These are phyloP conservation scores for Cervus canadensis DNA, from an alignment of 2,113 vertebrate genomes.

Conservation along the genomic window DNA sequence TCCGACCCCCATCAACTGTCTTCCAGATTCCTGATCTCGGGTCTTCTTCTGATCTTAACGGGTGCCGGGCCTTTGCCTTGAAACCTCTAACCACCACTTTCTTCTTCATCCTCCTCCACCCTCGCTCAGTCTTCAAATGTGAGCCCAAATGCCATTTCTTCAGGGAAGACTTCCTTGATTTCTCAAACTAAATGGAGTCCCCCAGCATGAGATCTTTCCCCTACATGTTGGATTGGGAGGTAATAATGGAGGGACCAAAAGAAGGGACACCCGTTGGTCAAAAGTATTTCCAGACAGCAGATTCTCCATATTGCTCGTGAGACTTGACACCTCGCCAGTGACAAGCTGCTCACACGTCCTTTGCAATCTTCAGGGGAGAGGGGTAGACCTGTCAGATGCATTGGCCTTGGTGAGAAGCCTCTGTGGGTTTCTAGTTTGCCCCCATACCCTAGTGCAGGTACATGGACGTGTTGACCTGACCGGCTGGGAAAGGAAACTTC, in stretches of 20 bases:
- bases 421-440: background rate
- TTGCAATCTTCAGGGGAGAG: background rate
- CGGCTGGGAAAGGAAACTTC: background rate
- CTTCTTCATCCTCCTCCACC: background rate
- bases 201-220: background rate
- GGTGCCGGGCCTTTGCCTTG: no score
- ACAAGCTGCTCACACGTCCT: background rate
- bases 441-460: background rate
- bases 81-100: background rate
- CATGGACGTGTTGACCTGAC: background rate
- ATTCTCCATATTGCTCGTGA: background rate
- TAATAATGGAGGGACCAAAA: no score
- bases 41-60: background rate
- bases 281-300: background rate
- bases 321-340: rapidly evolving
- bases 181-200: background rate
- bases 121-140: no score
- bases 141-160: background rate
- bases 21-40: background rate
- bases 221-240: background rate
- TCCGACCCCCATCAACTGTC: background rate
- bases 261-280: background rate
- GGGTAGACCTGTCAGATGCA: rapidly evolving
- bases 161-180: background rate
- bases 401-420: background rate